These are phyloP conservation scores for Acrobeloides nanus DNA, from an alignment of 2,888 invertebrate genomes.

Conservation along the genomic window DNA sequence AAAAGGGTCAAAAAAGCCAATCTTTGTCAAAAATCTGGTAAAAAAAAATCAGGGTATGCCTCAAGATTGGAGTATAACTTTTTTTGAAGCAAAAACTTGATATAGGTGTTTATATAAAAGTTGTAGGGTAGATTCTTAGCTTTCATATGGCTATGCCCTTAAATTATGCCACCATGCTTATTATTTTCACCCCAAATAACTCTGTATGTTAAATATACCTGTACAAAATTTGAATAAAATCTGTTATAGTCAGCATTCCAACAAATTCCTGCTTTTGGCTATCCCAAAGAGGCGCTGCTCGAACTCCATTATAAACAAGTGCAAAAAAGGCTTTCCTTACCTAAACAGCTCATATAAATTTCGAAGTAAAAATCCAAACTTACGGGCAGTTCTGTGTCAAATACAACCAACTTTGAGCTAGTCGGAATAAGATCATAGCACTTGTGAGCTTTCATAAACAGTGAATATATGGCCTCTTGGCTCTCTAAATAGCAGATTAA, in stretches of 20 bases:
- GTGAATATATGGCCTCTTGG: conserved; percentile 51
- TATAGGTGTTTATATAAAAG: too few species aligned
- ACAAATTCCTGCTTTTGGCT: conserved; percentile 68
- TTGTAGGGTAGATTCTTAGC: too few species aligned
- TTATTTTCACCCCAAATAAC: background rate
- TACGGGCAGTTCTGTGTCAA: conserved; percentile 89
- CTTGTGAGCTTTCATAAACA: conserved; percentile 97
- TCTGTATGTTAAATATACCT: conserved; percentile 31
- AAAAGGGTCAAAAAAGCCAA: too few species aligned
- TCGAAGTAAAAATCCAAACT: conserved; percentile 98
- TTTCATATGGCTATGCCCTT: too few species aligned
- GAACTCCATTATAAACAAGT: conserved; percentile 61
- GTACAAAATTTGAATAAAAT: conserved; percentile 60
- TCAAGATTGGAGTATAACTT: too few species aligned
- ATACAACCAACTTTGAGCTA: conserved; percentile 96
- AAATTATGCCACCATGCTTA: too few species aligned
- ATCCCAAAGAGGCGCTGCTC: conserved; percentile 75
- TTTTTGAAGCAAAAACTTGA: too few species aligned
- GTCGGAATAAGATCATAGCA: conserved; percentile 99
- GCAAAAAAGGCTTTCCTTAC: background rate
- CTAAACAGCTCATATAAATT: conserved; percentile 64
- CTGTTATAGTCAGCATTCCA: conserved; percentile 64
- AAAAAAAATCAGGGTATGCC: too few species aligned
- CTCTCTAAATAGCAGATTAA: conserved; percentile 37
- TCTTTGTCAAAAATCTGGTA: too few species aligned